These are phyloP conservation scores for Campylorhamphus procurvoides DNA, from an alignment of 2,113 vertebrate species.

Conservation along the genomic window DNA sequence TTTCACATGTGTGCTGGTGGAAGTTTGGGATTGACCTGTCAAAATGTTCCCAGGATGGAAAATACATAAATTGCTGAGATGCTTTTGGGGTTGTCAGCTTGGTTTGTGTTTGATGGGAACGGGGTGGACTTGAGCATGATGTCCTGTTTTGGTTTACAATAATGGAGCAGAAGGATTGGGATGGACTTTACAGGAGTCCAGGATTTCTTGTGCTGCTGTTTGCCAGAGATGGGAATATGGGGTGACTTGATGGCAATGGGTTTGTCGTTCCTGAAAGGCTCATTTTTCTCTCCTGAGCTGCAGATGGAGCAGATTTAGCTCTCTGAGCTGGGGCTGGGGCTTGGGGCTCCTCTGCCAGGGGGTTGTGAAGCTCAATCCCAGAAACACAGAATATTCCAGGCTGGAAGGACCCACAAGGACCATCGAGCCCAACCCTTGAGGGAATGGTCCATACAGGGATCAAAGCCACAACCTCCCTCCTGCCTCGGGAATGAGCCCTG, in stretches of 20 bases:
- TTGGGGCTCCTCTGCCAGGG: neutral
- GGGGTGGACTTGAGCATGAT: accelerated
- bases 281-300: neutral
- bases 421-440: neutral
- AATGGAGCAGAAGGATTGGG: accelerated
- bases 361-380: neutral
- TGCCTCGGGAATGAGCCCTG: neutral
- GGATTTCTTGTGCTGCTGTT: neutral
- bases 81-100: neutral
- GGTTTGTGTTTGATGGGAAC: neutral
- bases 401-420: neutral
- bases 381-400: neutral
- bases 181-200: neutral
- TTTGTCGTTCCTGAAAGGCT: accelerated
- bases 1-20: neutral
- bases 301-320: neutral
- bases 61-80: accelerated
- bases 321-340: neutral
- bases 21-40: neutral
- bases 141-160: neutral
- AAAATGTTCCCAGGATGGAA: neutral
- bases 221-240: neutral
- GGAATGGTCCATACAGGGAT: neutral
- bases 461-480: neutral
- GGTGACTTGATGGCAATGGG: neutral